Evolutionary conservation across 2,113 vertebrate species (phyloP), one percentile per base, ranked within the genome.

Genomic region (Chaenogobius annularis): DNA sequence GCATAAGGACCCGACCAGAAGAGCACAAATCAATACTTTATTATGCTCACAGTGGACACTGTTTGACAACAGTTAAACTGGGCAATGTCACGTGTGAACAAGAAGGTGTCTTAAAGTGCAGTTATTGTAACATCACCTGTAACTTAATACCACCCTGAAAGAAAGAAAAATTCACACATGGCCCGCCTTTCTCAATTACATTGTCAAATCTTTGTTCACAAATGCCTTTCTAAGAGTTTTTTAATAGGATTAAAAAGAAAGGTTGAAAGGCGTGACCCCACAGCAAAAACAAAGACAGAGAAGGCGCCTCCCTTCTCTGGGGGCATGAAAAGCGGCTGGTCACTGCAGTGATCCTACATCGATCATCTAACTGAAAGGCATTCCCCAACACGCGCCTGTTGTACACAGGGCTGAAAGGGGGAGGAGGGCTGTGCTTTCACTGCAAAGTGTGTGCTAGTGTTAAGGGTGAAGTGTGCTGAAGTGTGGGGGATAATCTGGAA

Each of bases 211-310:
- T 87, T 88, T 91, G 78, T 84, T 72, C 72, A 44, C 26, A 80
- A 73, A 82, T 78, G 84, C 72, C 69, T 83, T 88, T 83, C 82
- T 76, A 78, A 82, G 79, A 73, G 69, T 6, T 66, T 88, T 90
- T 90, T 85, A 89, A 92, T 86, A 84, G 90, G 91, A 92, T 92
- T 91, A 90, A 69, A 79, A 66, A 7, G 61, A 79, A 66, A 70
- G 85, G 81, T 83, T 70, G 56, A 63, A 80, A 67, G 73, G 58
- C 74, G 69, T 81, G 81, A 87, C 85, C 80, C 74, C 9, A 22
- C 62, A 68, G 77, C 50, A 46, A 73, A 83, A 84, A 82, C 79
- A 87, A 85, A 76, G 68, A 66, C 62, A 79, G 59, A 74, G 67
- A 79, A 68, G 54, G 56, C 40, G 20, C 50, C 50, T 54, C 50